These are phyloP conservation scores for Yponomeuta malinellus DNA, from an alignment of 2,888 invertebrate genomes.

Conservation along the genomic window DNA sequence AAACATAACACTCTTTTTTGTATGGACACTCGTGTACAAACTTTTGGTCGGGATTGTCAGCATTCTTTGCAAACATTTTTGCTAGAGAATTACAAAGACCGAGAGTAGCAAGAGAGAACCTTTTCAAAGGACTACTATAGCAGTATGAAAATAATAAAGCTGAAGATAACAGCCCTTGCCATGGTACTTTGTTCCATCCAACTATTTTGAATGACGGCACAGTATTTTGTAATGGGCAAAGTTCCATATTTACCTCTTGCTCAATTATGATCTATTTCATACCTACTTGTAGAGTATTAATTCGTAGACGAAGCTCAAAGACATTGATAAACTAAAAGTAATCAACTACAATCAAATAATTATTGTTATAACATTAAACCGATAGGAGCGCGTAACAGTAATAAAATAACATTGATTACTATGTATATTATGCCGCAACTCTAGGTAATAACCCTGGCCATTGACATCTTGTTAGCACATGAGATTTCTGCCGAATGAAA, in stretches of 20 bases:
- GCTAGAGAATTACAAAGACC: too few species aligned
- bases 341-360: background rate
- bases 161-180: background rate
- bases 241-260: too few species aligned
- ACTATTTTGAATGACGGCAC: background rate
- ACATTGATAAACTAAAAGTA: background rate
- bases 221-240: too few species aligned
- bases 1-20: too few species aligned
- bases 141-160: background rate
- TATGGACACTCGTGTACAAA: too few species aligned
- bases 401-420: background rate
- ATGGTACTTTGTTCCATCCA: background rate
- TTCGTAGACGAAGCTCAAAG: too few species aligned
- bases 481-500: conserved; percentile 6
- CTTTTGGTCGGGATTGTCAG: too few species aligned
- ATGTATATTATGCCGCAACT: background rate
- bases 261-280: too few species aligned
- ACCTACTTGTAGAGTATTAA: too few species aligned
- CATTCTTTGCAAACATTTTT: too few species aligned
- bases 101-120: too few species aligned
- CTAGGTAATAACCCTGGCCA: background rate
- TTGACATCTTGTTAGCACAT: conserved; percentile 6
- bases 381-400: background rate
- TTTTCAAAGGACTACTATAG: too few species aligned
- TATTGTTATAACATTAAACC: background rate